Conservation (phyloP, 2,888 invertebrate species). For the Atethmia centrago region DNA sequence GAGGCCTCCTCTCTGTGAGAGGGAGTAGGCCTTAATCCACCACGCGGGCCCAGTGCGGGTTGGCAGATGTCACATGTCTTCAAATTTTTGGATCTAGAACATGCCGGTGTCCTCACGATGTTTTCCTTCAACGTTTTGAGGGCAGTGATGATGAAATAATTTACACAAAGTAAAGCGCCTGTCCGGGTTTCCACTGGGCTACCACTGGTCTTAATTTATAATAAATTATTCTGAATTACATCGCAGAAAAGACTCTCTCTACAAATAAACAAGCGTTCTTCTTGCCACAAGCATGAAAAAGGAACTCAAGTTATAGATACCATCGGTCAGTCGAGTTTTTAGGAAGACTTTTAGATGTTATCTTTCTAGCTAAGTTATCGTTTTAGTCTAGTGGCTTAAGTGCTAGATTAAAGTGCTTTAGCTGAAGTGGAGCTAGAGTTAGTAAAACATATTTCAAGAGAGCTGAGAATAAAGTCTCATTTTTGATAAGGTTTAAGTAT, state of each 20-base stretch:
- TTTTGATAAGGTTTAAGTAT: slow-evolving; percentile 47
- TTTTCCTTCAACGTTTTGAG: no score
- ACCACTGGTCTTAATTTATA: no score
- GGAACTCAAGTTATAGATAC: slow-evolving; percentile 12
- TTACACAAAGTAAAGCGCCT: no score
- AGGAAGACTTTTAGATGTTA: slow-evolving; percentile 50
- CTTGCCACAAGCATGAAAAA: not conserved
- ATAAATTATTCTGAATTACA: no score
- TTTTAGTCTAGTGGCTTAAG: slow-evolving; percentile 45
- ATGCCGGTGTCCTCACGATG: no score
- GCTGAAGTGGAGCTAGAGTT: slow-evolving; percentile 15
- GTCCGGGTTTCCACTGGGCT: no score
- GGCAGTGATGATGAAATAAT: no score
- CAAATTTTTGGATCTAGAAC: no score
- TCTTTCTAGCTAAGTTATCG: slow-evolving; percentile 54
- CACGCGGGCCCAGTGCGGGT: no score
- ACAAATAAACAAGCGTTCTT: not conserved
- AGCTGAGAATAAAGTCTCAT: slow-evolving; percentile 36
- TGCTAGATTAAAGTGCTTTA: slow-evolving; percentile 35
- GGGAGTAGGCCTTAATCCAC: no score
- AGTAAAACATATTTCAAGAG: slow-evolving; percentile 44
- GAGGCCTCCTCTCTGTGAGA: no score
- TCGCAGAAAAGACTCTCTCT: not conserved
- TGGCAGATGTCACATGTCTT: no score
- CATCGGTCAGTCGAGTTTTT: slow-evolving; percentile 46